Percentiles rank a stretch among this genome's conserved stretches.
Evolutionary conservation across 2,888 invertebrate genomes (phyloP).

Genomic region (Diaphora mendica): DNA sequence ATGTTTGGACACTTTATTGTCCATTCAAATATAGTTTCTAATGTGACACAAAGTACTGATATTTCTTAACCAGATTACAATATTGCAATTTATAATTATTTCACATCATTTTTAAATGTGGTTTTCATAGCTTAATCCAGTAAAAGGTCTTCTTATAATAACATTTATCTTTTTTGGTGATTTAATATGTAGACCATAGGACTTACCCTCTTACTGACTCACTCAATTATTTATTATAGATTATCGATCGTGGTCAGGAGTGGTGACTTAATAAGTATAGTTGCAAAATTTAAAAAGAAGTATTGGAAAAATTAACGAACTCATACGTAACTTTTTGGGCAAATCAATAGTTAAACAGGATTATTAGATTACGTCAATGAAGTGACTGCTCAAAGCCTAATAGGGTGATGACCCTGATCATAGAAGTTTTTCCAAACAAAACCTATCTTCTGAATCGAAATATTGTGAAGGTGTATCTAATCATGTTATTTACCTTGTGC

Average conservation of each 20-base stretch:
- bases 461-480: not conserved
- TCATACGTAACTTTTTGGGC: not conserved
- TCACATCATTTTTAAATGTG: not conserved
- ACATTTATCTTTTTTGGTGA: not conserved
- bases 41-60: not conserved
- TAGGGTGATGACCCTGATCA: not conserved
- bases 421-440: not conserved
- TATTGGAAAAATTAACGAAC: not conserved
- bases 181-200: not conserved
- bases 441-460: not conserved
- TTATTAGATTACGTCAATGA: not conserved
- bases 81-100: not conserved
- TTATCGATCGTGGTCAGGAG: not conserved
- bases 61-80: not conserved
- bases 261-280: not conserved
- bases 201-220: not conserved
- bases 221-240: not conserved
- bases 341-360: not conserved
- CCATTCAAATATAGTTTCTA: no score
- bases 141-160: not conserved
- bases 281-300: not conserved
- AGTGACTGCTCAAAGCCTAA: not conserved
- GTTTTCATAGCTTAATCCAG: not conserved
- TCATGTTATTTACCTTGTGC: not conserved
- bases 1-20: slow-evolving; percentile 3